Conservation (phyloP, 2,113 vertebrate species). For the Saguinus imperator region DNA sequence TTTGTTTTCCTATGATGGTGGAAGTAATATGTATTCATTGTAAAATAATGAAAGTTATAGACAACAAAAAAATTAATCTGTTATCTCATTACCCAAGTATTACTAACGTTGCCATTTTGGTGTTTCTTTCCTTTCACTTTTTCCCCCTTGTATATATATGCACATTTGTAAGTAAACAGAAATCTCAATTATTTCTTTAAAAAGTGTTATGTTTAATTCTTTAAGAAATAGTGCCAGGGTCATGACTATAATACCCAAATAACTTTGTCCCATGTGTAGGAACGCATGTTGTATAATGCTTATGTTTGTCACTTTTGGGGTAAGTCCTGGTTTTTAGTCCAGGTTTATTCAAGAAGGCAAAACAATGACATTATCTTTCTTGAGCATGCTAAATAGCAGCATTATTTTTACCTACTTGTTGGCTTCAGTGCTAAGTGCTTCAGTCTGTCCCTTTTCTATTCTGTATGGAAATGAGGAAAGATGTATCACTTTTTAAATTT, state of each 20-base stretch:
- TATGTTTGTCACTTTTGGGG: background rate
- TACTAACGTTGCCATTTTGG: background rate
- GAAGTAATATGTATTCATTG: background rate
- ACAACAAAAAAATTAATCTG: background rate
- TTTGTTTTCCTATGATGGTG: conserved; percentile 41
- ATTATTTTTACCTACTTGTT: background rate
- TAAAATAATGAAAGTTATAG: background rate
- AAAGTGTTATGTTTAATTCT: background rate
- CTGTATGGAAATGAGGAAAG: background rate
- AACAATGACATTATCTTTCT: background rate
- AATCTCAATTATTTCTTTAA: background rate
- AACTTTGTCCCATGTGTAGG: background rate
- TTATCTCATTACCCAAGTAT: background rate
- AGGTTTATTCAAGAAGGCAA: background rate
- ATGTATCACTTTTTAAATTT: background rate
- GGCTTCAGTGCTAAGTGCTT: background rate
- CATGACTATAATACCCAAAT: background rate
- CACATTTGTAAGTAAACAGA: background rate
- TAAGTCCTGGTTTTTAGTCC: background rate
- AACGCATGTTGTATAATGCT: background rate
- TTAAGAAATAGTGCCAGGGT: conserved; percentile 25
- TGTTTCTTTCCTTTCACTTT: background rate
- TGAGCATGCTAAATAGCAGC: background rate
- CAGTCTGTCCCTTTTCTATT: background rate
- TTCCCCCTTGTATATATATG: background rate